A percentile compares a stretch with the other conserved stretches of the same genome.
Evolutionary conservation across 2,888 invertebrate species (phyloP).

Genomic region (Muscina levida): DNA sequence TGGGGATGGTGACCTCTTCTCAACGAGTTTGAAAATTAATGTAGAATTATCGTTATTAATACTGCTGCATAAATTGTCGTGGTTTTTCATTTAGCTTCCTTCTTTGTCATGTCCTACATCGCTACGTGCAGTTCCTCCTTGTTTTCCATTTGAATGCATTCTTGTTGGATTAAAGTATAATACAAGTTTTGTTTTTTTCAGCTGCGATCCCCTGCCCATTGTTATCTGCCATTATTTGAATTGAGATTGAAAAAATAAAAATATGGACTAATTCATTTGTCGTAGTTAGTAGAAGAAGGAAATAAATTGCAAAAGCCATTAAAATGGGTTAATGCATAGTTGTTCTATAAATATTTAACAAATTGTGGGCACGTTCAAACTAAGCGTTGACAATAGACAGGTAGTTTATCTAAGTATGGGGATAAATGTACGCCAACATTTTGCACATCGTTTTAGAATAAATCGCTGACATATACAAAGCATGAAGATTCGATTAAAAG

Average conservation of each 20-base stretch:
- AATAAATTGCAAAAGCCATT: constrained; percentile 13
- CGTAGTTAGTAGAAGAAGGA: neutral
- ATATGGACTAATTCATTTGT: neutral
- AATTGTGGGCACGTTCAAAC: no score
- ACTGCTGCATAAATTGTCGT: constrained; percentile 43
- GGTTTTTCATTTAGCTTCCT: constrained; percentile 13
- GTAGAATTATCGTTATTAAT: constrained; percentile 53
- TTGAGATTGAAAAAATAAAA: constrained; percentile 2
- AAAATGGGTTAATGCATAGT: neutral
- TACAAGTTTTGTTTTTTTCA: neutral
- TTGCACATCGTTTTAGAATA: no score
- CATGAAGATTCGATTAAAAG: no score
- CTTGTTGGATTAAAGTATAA: neutral
- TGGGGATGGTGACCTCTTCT: neutral
- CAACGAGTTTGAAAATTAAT: constrained; percentile 43
- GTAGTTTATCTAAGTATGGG: no score
- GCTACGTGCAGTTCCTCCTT: neutral
- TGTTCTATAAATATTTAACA: no score
- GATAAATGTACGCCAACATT: no score
- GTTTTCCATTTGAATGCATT: constrained; percentile 5
- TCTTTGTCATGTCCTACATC: neutral
- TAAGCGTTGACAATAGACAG: no score
- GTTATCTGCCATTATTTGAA: constrained; percentile 23
- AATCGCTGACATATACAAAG: no score
- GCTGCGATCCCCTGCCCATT: neutral